Evolutionary conservation across 2,113 vertebrate genomes (phyloP).

Genomic region (Indicator indicator): DNA sequence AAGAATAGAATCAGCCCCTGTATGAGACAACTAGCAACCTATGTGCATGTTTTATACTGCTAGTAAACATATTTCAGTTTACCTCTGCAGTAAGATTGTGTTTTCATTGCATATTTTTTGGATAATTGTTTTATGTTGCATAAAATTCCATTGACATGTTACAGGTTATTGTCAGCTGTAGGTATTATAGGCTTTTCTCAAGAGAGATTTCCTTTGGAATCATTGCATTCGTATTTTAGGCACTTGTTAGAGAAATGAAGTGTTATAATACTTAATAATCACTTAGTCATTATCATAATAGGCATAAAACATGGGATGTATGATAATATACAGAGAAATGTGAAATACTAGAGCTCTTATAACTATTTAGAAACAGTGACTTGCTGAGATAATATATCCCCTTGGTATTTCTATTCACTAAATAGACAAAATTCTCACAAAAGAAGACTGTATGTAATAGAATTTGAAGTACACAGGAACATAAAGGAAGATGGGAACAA

Average conservation of each 20-base stretch:
- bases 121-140: background rate
- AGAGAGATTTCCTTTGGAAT: background rate
- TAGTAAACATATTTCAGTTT: background rate
- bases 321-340: background rate
- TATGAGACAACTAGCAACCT: background rate
- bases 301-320: background rate
- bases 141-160: background rate
- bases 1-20: background rate
- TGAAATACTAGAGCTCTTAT: background rate
- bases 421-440: background rate
- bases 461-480: background rate
- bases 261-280: conserved; percentile 45
- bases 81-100: background rate
- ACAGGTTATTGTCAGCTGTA: conserved; percentile 6
- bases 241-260: background rate
- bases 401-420: background rate
- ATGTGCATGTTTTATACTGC: fast-evolving
- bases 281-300: background rate
- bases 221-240: background rate
- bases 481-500: background rate
- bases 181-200: background rate
- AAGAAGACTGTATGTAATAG: background rate
- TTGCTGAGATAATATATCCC: background rate
- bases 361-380: background rate
- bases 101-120: background rate